Conservation (phyloP, 2,888 invertebrate genomes). For the Pseudoips prasinana region DNA sequence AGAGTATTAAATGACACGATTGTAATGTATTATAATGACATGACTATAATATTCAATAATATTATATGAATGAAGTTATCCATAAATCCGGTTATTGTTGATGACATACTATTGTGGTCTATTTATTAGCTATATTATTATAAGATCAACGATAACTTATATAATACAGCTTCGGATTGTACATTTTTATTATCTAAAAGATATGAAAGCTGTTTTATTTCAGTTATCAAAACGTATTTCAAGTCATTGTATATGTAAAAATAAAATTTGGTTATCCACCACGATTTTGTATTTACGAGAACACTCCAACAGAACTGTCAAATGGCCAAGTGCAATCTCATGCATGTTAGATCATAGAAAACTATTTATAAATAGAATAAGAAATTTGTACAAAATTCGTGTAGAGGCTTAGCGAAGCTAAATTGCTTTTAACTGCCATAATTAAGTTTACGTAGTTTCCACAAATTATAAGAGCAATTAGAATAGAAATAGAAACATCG, state of each 20-base stretch:
- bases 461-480: too few species aligned
- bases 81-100: too few species aligned
- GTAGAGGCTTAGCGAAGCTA: slow-evolving; percentile 32
- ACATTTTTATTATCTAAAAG: slow-evolving; percentile 6
- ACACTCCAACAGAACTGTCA: too few species aligned
- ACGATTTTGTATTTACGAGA: too few species aligned
- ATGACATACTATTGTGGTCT: too few species aligned
- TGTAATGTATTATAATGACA: too few species aligned
- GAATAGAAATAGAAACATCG: too few species aligned
- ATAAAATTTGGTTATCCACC: too few species aligned
- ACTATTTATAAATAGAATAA: slow-evolving; percentile 51
- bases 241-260: slow-evolving; percentile 26
- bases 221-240: slow-evolving; percentile 18
- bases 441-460: slow-evolving; percentile 25
- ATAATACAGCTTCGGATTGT: slow-evolving; percentile 11
- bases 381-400: slow-evolving; percentile 45
- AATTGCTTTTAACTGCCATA: slow-evolving; percentile 60
- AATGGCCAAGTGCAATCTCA: slow-evolving; percentile 19
- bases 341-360: slow-evolving; percentile 26
- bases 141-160: slow-evolving; percentile 11
- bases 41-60: too few species aligned
- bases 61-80: too few species aligned
- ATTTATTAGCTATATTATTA: too few species aligned
- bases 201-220: slow-evolving; percentile 7
- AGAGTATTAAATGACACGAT: too few species aligned